phyloP scores from a whole-genome alignment of 1,140 invertebrate species.

The Drosophila tristis region DNA sequence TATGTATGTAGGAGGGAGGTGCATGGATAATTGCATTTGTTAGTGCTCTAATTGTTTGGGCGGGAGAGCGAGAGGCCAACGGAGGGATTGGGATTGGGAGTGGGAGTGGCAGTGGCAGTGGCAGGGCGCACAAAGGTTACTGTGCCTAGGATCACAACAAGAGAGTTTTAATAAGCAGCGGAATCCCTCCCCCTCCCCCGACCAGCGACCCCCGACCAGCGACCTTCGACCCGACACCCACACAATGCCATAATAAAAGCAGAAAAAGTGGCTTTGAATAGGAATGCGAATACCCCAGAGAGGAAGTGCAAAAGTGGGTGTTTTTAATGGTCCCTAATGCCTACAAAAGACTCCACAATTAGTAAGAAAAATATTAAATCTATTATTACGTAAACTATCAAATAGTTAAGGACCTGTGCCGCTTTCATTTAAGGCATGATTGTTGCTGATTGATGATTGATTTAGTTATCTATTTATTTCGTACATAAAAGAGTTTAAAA shows the following conservation, averaged over 20 bases:
- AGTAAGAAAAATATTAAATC: neutral
- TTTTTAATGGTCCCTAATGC: constrained; percentile 8
- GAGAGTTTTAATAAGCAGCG: constrained; percentile 74
- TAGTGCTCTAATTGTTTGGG: constrained; percentile 79
- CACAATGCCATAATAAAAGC: constrained; percentile 8
- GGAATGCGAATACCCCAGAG: neutral
- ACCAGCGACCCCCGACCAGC: neutral
- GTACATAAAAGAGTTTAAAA: no score
- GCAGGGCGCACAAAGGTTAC: constrained; percentile 67
- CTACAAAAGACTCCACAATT: constrained; percentile 7
- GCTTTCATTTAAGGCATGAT: neutral
- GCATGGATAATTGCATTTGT: constrained; percentile 76
- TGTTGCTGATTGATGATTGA: no score
- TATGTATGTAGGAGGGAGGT: constrained; percentile 11
- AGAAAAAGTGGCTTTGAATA: neutral
- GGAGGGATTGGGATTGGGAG: neutral
- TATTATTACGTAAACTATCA: no score
- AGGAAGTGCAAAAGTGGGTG: constrained; percentile 7
- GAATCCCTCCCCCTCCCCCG: constrained; percentile 11
- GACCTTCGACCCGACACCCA: neutral
- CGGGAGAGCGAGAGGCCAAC: constrained; percentile 2
- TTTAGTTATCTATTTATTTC: no score
- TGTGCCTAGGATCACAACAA: constrained; percentile 74
- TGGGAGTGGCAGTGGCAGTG: no score
- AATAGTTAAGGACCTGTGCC: no score